Base-by-base conservation (phyloP, 2,888 invertebrate genomes). In the Ptycholaimellus sp. region DNA sequence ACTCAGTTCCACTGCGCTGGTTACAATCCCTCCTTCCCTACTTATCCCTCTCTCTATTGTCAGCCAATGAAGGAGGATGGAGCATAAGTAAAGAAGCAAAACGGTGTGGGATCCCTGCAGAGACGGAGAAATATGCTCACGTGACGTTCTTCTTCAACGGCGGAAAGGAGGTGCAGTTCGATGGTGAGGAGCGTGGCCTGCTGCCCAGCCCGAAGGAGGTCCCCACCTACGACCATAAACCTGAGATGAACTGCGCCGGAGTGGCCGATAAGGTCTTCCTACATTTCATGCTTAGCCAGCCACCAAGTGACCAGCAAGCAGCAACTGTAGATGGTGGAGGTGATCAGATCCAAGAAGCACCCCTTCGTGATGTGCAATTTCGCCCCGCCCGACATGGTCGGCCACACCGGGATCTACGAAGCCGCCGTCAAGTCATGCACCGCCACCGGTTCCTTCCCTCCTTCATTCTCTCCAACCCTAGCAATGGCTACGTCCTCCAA, bases 1-100 rank as follows among this genome's bases (percentile, higher is more conserved):
- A 35, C 56, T 2, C 62, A 62, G 39, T 62, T 52, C 43, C 62
- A 64, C 40, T 62, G 61, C 42, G 62, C 63, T 7, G 59, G 59
- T 47, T n/a, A n/a, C n/a, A n/a, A n/a, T n/a, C n/a, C n/a, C n/a
- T n/a, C n/a, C n/a, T n/a, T n/a, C n/a, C n/a, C n/a, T n/a, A n/a
- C 16, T 9, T 18, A 6, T 16, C 18, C 6, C 9, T 5, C 13
- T 7, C 31, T 19, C 6, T n/a, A 14, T n/a, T 23, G 6, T 23
- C 6, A 23, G 25, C 25, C 6, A 23, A 23, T 23, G 6, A 23
- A 9, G 7, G 13, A 6, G 6, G 25, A 23, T 9, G 13, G 25
- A 23, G 7, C n/a, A n/a, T n/a, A n/a, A 23, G 7, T 23, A 23
- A 23, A 6, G 25, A 23, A 13, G 25, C 25, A 13, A 6, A 13